Evolutionary conservation across 2,797 vertebrate genomes (phyloP).

Genomic region (Falco cherrug): DNA sequence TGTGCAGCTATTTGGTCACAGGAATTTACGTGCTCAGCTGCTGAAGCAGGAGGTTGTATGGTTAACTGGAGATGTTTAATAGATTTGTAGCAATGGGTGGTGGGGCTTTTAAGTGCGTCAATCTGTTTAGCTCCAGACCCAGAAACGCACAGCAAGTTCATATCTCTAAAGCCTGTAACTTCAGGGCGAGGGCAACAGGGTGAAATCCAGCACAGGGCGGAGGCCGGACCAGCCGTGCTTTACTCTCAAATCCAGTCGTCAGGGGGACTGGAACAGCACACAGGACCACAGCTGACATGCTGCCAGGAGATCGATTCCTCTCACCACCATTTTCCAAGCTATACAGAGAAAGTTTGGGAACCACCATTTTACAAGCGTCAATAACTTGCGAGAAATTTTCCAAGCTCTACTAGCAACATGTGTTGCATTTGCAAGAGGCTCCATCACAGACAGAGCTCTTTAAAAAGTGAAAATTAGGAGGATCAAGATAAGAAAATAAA

Average conservation of each 20-base stretch:
- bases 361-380: background rate
- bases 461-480: slow-evolving; percentile 32
- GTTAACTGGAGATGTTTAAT: slow-evolving; percentile 34
- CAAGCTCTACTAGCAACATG: background rate
- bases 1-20: slow-evolving; percentile 42
- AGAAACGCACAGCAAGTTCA: accelerated
- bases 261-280: background rate
- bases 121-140: background rate
- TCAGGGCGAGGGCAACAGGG: background rate
- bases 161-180: background rate
- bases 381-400: background rate
- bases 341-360: background rate
- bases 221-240: background rate
- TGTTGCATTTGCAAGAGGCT: background rate
- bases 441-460: background rate
- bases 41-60: slow-evolving; percentile 20
- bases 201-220: background rate
- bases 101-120: background rate
- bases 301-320: background rate
- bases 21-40: slow-evolving; percentile 56
- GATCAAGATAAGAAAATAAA: slow-evolving; percentile 53
- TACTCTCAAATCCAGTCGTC: background rate
- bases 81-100: slow-evolving; percentile 20
- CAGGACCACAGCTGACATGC: background rate
- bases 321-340: background rate